phyloP scores from a whole-genome alignment of 2,113 vertebrate species.

The Tragulus kanchil region DNA sequence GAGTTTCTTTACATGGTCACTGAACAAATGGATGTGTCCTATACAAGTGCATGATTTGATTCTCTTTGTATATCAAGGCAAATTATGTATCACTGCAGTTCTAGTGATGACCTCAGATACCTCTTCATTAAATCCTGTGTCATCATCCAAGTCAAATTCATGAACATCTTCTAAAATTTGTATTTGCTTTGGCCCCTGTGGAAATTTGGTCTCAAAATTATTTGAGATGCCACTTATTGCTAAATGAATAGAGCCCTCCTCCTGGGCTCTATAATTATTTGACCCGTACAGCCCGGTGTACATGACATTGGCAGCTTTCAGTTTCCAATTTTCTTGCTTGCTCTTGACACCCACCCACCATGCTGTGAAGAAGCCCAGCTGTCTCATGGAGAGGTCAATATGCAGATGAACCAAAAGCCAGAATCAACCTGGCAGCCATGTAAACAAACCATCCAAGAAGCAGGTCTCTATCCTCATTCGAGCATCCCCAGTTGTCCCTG shows the following conservation, averaged over 20 bases:
- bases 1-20: background rate
- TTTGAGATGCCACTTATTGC: background rate
- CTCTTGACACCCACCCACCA: background rate
- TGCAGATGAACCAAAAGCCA: background rate
- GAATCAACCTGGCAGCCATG: background rate
- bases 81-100: background rate
- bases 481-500: background rate
- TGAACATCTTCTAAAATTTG: background rate
- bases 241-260: background rate
- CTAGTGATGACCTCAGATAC: background rate
- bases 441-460: background rate
- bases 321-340: background rate
- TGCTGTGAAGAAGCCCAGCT: background rate
- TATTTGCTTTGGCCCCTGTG: background rate
- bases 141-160: background rate
- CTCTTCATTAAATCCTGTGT: background rate
- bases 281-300: background rate
- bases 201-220: background rate
- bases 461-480: background rate
- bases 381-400: background rate
- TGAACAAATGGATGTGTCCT: background rate
- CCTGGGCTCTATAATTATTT: background rate
- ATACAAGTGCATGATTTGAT: background rate
- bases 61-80: background rate
- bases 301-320: background rate